Percentiles rank a stretch among this genome's conserved stretches.
Evolutionary conservation across 2,888 invertebrate species (phyloP).

Genomic region (Alitta virens): DNA sequence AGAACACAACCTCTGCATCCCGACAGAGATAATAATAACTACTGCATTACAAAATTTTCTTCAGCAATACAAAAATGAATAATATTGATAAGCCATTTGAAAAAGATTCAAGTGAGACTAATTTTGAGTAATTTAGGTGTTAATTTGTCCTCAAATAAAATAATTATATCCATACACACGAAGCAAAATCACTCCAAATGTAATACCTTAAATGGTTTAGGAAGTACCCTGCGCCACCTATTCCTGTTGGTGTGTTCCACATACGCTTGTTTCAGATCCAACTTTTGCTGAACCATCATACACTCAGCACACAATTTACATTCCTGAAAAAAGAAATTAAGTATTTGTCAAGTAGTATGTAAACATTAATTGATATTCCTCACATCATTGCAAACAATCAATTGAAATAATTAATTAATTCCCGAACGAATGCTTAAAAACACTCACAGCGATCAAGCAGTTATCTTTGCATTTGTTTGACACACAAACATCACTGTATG

Average conservation of each 20-base stretch:
- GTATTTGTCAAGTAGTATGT: too few relatives aligned
- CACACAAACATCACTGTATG: slow-evolving; percentile 70
- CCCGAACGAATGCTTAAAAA: too few relatives aligned
- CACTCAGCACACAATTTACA: slow-evolving; percentile 82
- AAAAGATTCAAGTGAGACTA: too few relatives aligned
- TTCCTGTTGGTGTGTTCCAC: slow-evolving; percentile 78
- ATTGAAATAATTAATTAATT: not conserved
- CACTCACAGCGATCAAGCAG: slow-evolving; percentile 64
- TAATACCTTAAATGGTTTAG: slow-evolving; percentile 62
- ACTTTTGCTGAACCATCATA: slow-evolving; percentile 64
- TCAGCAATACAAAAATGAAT: too few relatives aligned
- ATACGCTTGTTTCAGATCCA: slow-evolving; percentile 69
- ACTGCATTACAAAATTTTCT: too few relatives aligned
- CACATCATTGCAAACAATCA: slow-evolving; percentile 60
- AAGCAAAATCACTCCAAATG: too few relatives aligned
- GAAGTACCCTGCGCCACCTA: slow-evolving; percentile 79
- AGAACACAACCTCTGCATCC: too few relatives aligned
- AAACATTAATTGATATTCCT: too few relatives aligned
- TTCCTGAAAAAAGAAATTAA: slow-evolving; percentile 36
- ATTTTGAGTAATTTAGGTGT: too few relatives aligned
- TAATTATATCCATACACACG: not conserved
- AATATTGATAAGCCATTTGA: too few relatives aligned
- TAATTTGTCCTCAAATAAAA: too few relatives aligned
- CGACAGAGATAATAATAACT: too few relatives aligned
- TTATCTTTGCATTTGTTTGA: slow-evolving; percentile 57